Evolutionary conservation across 1,140 invertebrate species (phyloP), one percentile per base, ranked within the genome.

Genomic region (Chelonus insularis): DNA sequence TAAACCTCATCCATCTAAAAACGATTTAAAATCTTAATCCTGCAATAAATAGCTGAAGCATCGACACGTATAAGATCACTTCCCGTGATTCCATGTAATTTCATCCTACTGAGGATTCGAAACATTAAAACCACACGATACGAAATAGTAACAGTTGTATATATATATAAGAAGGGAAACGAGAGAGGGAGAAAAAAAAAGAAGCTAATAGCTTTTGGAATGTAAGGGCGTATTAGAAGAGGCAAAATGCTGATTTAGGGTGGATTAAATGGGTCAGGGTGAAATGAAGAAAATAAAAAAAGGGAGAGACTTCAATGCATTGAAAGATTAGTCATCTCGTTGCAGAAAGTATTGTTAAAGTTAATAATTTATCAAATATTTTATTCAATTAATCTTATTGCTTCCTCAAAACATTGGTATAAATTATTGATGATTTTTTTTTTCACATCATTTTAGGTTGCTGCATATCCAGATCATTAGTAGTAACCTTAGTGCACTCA

Each of bases 241-340:
- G 58, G 51, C 29, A 32, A 60, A 51, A 43, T 48, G 56, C 68
- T 69, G 67, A 69, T 71, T 67, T 68, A 57, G 66, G 57, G 48
- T 51, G 60, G 66, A 69, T 71, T 69, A 71, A 71, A 51, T 71
- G 64, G 67, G 68, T 69, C 69, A 66, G 52, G 51, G 11, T 56
- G 37, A 43, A 39, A 14, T 16, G 41, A 18, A 43, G 8, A 16
- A 43, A 18, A 16, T 16, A 14, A 18, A 8, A 16, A 16, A 43
- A 16, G 7, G 8, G 18, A 60, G 34, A 39, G 16, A n/a, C 18
- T 29, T 23, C 18, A 16, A 18, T 11, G 57, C 20, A 16, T 8
- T 18, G 16, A 58, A 11, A 36, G 34, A 36, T 29, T n/a, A 21
- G 36, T 21, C 14, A 14, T 4, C 14, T 18, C 9, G 41, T 43